Conservation (phyloP, 2,888 invertebrate genomes). For the Synanthedon vespiformis region DNA sequence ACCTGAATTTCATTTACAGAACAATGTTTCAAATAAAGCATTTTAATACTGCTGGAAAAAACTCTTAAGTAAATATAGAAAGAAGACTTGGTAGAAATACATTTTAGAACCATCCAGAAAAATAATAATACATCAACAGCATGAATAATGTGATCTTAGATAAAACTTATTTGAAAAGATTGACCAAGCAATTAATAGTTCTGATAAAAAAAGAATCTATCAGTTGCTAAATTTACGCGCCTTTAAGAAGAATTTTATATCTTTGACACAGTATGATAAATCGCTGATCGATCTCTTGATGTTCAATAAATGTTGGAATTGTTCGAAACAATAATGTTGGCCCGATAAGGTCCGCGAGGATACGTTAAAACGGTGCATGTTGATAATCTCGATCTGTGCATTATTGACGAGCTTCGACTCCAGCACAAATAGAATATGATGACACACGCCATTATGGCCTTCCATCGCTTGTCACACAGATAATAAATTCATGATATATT, state of each 20-base stretch:
- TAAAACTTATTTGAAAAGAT: no score
- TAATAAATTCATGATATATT: constrained; percentile 45
- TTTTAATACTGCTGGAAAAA: background rate
- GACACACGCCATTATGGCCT: constrained; percentile 55
- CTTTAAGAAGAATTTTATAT: background rate
- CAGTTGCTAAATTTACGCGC: background rate
- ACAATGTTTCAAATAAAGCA: background rate
- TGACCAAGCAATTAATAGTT: no score
- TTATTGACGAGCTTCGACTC: constrained; percentile 49
- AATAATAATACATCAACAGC: no score
- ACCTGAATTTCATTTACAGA: no score
- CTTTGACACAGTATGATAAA: constrained; percentile 8
- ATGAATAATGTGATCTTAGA: no score
- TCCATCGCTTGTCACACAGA: constrained; percentile 42
- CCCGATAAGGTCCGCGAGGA: constrained; percentile 44
- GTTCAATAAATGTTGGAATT: constrained; percentile 38
- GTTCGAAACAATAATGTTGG: constrained; percentile 58
- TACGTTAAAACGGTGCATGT: constrained; percentile 57
- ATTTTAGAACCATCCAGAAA: no score
- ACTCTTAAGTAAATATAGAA: no score
- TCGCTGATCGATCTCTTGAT: constrained; percentile 42
- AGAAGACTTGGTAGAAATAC: no score
- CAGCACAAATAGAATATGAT: constrained; percentile 57
- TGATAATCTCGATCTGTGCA: constrained; percentile 57
- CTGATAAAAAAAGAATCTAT: no score